Base-by-base conservation (phyloP, 1,140 invertebrate genomes). In the Sycophila sp. region DNA sequence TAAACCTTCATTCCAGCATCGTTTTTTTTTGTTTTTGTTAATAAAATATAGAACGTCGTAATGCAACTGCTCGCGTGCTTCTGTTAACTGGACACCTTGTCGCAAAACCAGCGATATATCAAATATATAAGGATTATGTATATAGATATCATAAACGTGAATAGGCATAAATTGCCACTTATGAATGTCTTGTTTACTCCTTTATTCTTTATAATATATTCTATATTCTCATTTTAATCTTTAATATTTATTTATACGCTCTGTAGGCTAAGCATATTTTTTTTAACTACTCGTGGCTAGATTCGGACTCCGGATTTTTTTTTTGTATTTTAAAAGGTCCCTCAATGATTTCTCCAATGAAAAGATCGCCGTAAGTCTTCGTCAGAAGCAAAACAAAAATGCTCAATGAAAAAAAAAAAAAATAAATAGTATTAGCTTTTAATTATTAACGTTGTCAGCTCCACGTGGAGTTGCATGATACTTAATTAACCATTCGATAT, bases 41-140 rank as follows among this genome's bases (percentile, higher is more conserved):
- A 82, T 80, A 84, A 85, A 84, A 83, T 83, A 82, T 78, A 79
- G 77, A 83, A 81, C 75, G 78, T 81, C 75, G 80, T 78, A 77
- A 83, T 83, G 76, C 74, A 82, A 78, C 78, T 76, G 75, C 73
- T 75, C 13, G 75, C 78, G 75, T 77, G 75, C 62, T 76, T 59
- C 55, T 45, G 24, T 36, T 63, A 74, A 76, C 78, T 80, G 75
- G 81, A 83, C 78, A 81, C 79, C 79, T 78, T 78, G 77, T 79
- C 77, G 79, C 77, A 79, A 78, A 80, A 71, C 62, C 62, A 71
- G 75, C 75, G 68, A 80, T 77, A 80, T 84, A 84, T 83, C 81
- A 84, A 83, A 84, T 83, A 84, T 84, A 82, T 82, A 83, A 71
- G 76, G 74, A 79, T 82, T 66, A 63, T 74, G 49, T 74, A 65